phyloP scores from a whole-genome alignment of 2,113 vertebrate genomes.

The Eptesicus fuscus region DNA sequence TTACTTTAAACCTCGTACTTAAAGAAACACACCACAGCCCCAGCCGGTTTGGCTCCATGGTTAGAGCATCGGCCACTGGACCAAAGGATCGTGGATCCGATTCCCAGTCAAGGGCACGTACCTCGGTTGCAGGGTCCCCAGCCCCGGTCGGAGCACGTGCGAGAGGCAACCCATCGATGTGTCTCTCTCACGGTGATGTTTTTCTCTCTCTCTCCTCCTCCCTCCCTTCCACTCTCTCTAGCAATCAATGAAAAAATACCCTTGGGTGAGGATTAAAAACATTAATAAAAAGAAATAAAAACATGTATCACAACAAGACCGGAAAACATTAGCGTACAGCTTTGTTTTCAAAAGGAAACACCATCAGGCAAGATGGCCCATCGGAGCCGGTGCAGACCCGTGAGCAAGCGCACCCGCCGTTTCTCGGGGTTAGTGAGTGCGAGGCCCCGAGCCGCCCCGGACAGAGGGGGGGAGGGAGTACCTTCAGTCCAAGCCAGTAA shows the following conservation, averaged over 20 bases:
- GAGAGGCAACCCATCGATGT: no score
- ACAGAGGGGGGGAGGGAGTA: slow-evolving; percentile 81
- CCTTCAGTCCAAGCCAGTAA: slow-evolving; percentile 99
- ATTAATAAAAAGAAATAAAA: background rate
- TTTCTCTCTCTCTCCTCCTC: no score
- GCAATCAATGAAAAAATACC: no score
- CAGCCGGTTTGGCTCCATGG: no score
- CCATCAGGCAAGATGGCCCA: slow-evolving; percentile 37
- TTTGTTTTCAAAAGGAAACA: slow-evolving; percentile 18
- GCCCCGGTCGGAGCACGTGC: no score
- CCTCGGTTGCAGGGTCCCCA: no score
- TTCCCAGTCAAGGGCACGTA: no score
- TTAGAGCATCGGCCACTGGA: no score
- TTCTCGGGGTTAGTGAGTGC: slow-evolving; percentile 77
- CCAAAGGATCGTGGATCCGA: no score
- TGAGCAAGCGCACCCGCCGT: slow-evolving; percentile 28
- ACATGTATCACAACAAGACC: slow-evolving; percentile 20
- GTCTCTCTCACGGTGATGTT: no score
- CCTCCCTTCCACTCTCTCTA: no score
- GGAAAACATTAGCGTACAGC: background rate
- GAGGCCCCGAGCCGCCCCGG: slow-evolving; percentile 59
- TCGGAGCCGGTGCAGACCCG: slow-evolving; percentile 52
- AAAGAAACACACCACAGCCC: slow-evolving; percentile 4
- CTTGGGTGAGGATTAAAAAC: no score
- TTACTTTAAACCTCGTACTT: background rate